phyloP scores from a whole-genome alignment of 2,797 vertebrate genomes.

The Crax fasciolata region DNA sequence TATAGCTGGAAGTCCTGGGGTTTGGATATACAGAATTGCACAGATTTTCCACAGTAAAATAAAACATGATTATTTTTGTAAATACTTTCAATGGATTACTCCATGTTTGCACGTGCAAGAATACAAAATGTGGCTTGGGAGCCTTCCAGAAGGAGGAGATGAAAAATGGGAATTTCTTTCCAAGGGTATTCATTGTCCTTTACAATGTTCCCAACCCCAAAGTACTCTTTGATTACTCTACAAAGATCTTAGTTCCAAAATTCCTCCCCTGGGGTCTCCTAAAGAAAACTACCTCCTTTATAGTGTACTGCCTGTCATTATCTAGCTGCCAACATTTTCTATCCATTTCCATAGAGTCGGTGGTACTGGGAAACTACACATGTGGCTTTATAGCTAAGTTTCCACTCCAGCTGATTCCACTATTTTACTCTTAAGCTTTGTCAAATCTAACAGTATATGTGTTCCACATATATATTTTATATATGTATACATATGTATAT shows the following conservation, averaged over 20 bases:
- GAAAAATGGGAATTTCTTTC: constrained; percentile 32
- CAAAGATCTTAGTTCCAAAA: background rate
- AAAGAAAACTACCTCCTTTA: background rate
- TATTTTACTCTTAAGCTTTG: background rate
- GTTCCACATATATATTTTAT: background rate
- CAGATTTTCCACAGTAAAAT: constrained; percentile 48
- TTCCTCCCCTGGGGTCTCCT: background rate
- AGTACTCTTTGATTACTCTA: constrained; percentile 37
- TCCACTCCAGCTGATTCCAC: background rate
- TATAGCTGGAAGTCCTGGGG: background rate
- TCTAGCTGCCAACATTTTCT: constrained; percentile 22
- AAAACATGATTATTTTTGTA: background rate
- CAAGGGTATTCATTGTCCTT: background rate
- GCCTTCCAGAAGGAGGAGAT: background rate
- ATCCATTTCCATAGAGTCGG: background rate
- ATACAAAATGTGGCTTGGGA: background rate
- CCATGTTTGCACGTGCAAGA: background rate
- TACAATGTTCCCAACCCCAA: background rate
- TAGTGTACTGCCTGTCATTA: background rate
- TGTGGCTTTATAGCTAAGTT: background rate
- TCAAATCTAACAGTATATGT: background rate
- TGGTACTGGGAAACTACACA: background rate
- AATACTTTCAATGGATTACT: constrained; percentile 19
- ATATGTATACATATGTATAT: background rate
- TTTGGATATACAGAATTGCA: background rate